Percentiles rank a stretch among this genome's conserved stretches.
These are phyloP conservation scores for Scartelaos histophorus DNA, from an alignment of 2,113 vertebrate species.

Conservation along the genomic window DNA sequence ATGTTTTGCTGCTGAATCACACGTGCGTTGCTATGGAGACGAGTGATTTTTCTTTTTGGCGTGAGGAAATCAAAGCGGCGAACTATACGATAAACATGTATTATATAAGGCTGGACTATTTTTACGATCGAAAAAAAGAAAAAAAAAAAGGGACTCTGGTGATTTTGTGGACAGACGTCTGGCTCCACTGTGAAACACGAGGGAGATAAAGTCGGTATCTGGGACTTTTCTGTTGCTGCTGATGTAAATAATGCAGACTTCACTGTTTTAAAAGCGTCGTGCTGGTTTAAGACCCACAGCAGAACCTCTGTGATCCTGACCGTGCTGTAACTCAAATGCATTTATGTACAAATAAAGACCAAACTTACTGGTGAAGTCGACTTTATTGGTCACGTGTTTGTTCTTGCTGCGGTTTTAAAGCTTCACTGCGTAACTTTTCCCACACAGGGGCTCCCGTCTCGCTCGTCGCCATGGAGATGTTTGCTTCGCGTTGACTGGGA, in stretches of 20 bases:
- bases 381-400: conserved; percentile 7
- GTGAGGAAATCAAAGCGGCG: conserved; percentile 6
- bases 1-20: not conserved
- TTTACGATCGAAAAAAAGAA: conserved; percentile 13
- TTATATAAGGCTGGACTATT: conserved; percentile 12
- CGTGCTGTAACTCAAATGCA: conserved; percentile 55
- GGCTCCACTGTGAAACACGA: conserved; percentile 64
- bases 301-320: conserved; percentile 47
- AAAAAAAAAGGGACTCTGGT: no score
- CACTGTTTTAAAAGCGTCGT: conserved; percentile 43
- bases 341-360: conserved; percentile 70
- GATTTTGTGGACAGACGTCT: conserved; percentile 56
- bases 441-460: no score
- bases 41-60: conserved; percentile 11
- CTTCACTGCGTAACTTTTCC: no score
- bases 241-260: conserved; percentile 41
- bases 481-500: no score
- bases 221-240: conserved; percentile 46
- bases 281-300: conserved; percentile 23
- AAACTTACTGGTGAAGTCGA: conserved; percentile 51
- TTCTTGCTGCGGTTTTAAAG: no score
- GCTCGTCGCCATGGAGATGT: no score
- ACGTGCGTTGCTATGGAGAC: conserved; percentile 10
- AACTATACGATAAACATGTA: conserved; percentile 12
- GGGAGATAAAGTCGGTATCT: conserved; percentile 20